Evolutionary conservation across 2,113 vertebrate genomes (phyloP).

Genomic region (Alaudala cheleensis): DNA sequence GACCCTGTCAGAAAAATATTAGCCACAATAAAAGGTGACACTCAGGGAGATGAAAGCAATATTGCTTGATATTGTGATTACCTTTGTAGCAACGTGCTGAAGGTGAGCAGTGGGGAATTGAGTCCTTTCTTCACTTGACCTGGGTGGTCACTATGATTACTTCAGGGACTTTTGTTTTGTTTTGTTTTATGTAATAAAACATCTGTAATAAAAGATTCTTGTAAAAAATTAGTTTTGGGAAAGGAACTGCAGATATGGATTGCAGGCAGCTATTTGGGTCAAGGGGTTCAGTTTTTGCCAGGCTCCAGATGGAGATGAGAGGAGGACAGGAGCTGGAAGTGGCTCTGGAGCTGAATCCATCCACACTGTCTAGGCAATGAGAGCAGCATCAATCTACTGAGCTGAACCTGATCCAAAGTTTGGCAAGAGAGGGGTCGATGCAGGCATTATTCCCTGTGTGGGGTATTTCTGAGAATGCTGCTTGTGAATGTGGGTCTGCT

Average conservation of each 20-base stretch:
- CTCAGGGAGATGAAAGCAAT: background rate
- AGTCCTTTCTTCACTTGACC: background rate
- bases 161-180: background rate
- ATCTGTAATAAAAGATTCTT: constrained; percentile 1
- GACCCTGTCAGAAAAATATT: constrained; percentile 28
- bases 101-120: background rate
- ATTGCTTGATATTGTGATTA: constrained; percentile 1
- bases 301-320: constrained; percentile 7
- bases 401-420: background rate
- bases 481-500: background rate
- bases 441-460: background rate
- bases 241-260: background rate
- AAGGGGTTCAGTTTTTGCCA: constrained; percentile 35
- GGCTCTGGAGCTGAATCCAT: background rate
- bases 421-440: background rate
- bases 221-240: background rate
- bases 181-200: constrained; percentile 11
- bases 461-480: background rate
- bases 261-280: constrained; percentile 27
- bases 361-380: background rate
- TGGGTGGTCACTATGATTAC: background rate
- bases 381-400: background rate
- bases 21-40: constrained; percentile 16
- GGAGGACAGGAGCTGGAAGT: background rate
- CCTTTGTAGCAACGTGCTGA: background rate